Base-by-base conservation (phyloP, 2,888 invertebrate genomes). In the Baronia brevicornis region DNA sequence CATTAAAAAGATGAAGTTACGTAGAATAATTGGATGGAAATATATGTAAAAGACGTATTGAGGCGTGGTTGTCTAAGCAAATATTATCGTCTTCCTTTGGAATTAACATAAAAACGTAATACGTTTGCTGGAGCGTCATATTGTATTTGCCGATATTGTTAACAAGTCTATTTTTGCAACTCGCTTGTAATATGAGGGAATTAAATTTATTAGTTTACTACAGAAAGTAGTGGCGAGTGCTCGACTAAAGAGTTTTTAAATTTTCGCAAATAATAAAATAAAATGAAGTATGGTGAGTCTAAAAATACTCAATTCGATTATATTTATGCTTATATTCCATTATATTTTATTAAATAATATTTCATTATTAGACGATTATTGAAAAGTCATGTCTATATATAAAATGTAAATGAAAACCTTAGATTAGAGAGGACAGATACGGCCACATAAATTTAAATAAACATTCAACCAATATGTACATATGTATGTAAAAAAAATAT, bases 61-160 rank as follows among this genome's bases (percentile, higher is more conserved):
- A 32, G 36, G 36, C 27, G 36, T 36, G 31, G 27, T 22, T 23
- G 31, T 19, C 13, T 15, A 7, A 13, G 23, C 20, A 31, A 36
- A 36, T 32, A 36, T 36, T 31, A 24, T 7, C 6, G 4, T 5
- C 18, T 22, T n/a, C 14, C 18, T 19, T 31, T 20, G n/a, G n/a
- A n/a, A n/a, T 28, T 18, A 21, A 31, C 11, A 30, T 12, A n/a
- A 4, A 23, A 13, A 34, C 33, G 28, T 34, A 23, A 34, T 23
- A 3, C 10, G 14, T 31, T 22, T 35, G 12, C 21, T 20, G n/a
- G n/a, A n/a, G 20, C 9, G 5, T 21, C 8, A 8, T 7, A 25
- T 11, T 14, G 6, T 17, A 15, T 30, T 13, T 36, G 8, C 26
- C 6, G 9, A 18, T 19, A 17, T 19, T 8, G 22, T 30, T 36